Evolutionary conservation across 2,113 vertebrate species (phyloP).

Genomic region (Ceratotherium simum): DNA sequence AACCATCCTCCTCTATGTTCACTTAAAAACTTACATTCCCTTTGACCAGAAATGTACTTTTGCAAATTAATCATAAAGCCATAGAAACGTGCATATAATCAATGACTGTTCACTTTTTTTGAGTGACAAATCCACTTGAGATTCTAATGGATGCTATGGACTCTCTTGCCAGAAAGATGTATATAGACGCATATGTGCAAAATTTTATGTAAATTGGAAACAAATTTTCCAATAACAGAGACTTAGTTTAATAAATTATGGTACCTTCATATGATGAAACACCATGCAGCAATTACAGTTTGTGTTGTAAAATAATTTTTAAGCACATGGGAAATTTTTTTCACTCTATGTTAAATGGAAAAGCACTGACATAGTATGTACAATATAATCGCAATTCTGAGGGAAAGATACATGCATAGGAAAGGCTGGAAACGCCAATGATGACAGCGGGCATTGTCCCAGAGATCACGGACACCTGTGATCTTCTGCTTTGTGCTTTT

Average conservation of each 20-base stretch:
- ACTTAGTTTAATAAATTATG: not conserved
- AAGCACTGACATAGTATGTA: not conserved
- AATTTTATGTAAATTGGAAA: not conserved
- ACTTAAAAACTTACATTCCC: no score
- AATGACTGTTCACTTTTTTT: not conserved
- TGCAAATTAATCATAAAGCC: no score
- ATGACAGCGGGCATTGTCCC: no score
- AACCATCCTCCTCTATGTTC: not conserved
- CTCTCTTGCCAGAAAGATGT: not conserved
- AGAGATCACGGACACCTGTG: not conserved
- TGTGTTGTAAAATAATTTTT: not conserved
- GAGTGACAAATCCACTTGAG: not conserved
- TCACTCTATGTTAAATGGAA: not conserved
- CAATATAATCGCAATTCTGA: not conserved
- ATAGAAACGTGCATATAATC: no score
- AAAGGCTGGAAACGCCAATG: not conserved
- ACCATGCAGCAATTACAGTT: not conserved
- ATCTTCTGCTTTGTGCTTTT: not conserved
- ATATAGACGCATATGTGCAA: not conserved
- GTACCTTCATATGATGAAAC: not conserved
- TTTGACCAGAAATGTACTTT: no score
- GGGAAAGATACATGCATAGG: not conserved
- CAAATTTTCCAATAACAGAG: not conserved
- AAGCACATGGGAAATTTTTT: no score
- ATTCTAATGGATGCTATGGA: no score